A percentile compares a stretch with the other conserved stretches of the same genome.
Evolutionary conservation across 2,797 vertebrate genomes (phyloP).

Genomic region (Sebastes umbrosus): DNA sequence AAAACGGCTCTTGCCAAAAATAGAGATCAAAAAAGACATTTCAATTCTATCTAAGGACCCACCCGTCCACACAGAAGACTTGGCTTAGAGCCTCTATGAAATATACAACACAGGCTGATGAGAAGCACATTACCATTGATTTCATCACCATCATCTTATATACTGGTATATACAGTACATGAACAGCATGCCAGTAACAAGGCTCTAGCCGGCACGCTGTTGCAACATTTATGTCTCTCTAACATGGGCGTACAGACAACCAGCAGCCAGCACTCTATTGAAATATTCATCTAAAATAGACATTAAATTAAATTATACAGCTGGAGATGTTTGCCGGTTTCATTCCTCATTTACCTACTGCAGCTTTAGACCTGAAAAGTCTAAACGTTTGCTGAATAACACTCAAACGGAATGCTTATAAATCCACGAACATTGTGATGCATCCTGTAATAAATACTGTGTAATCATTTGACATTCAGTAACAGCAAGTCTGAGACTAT

Average conservation of each 20-base stretch:
- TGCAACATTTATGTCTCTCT: constrained; percentile 38
- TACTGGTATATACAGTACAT: constrained; percentile 5
- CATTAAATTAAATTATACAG: constrained; percentile 29
- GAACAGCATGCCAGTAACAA: constrained; percentile 5
- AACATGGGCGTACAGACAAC: not conserved
- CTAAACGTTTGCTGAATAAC: not conserved
- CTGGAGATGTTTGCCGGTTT: not conserved
- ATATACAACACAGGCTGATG: constrained; percentile 41
- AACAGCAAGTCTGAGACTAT: not conserved
- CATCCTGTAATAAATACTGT: not conserved
- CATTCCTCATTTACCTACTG: not conserved
- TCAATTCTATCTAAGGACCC: not conserved
- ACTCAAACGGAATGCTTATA: not conserved
- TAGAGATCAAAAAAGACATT: not conserved
- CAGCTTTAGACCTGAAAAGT: not conserved
- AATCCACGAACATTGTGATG: not conserved
- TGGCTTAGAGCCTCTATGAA: constrained; percentile 35
- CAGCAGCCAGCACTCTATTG: not conserved
- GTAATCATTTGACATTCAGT: not conserved
- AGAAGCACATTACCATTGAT: constrained; percentile 37
- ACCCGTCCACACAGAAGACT: not conserved
- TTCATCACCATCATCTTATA: constrained; percentile 49
- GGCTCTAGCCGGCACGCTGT: not conserved
- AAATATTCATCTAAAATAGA: constrained; percentile 45
- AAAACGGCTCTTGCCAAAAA: not conserved